phyloP scores from a whole-genome alignment of 2,888 invertebrate species.

The Oligia strigilis region DNA sequence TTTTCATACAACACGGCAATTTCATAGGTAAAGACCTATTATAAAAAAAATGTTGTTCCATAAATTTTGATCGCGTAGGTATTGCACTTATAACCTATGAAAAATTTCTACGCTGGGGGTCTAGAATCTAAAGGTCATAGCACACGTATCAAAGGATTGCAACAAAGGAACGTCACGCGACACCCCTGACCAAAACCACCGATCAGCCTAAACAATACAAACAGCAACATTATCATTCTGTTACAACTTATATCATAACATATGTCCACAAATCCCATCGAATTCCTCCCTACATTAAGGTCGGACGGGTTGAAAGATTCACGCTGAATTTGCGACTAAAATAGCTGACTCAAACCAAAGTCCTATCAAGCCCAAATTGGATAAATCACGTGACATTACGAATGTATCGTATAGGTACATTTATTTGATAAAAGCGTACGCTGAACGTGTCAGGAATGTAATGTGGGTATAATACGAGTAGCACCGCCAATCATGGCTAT shows the following conservation, averaged over 20 bases:
- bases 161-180: neutral
- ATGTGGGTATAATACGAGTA: slow-evolving; percentile 72
- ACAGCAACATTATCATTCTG: slow-evolving; percentile 35
- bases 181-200: slow-evolving; percentile 18
- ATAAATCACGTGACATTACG: slow-evolving; percentile 82
- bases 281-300: slow-evolving; percentile 57
- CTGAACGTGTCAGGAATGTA: slow-evolving; percentile 86
- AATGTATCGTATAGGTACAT: slow-evolving; percentile 82
- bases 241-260: slow-evolving; percentile 58
- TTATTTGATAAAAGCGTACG: slow-evolving; percentile 85
- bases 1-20: too few relatives aligned
- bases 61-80: neutral
- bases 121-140: too few relatives aligned
- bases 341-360: slow-evolving; percentile 77
- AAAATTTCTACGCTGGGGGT: too few relatives aligned
- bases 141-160: neutral
- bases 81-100: neutral
- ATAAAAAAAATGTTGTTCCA: neutral
- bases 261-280: slow-evolving; percentile 58
- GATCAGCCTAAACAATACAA: slow-evolving; percentile 32
- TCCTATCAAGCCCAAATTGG: slow-evolving; percentile 83
- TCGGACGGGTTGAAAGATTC: slow-evolving; percentile 67
- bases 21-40: too few relatives aligned
- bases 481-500: slow-evolving; percentile 81
- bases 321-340: slow-evolving; percentile 71